Evolutionary conservation across 2,797 vertebrate genomes (phyloP).

Genomic region (Anisognathus igniventris): DNA sequence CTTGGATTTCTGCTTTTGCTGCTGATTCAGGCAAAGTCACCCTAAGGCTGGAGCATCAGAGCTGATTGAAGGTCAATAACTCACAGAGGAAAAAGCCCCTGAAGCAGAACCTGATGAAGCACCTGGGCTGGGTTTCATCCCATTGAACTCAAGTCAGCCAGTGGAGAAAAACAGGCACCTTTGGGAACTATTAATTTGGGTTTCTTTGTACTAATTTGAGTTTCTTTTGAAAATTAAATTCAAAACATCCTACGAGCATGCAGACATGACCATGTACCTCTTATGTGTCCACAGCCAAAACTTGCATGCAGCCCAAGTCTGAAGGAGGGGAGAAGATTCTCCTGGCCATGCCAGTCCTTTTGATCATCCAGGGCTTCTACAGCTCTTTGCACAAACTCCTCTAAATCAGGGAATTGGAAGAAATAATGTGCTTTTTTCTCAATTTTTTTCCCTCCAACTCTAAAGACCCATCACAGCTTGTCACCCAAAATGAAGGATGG

Average conservation of each 20-base stretch:
- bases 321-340: neutral
- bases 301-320: neutral
- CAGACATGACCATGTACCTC: accelerated
- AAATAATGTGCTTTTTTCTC: neutral
- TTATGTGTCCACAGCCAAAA: neutral
- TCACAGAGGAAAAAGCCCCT: neutral
- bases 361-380: neutral
- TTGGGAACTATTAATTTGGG: neutral
- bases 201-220: neutral
- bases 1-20: neutral
- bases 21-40: neutral
- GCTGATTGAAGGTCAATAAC: neutral
- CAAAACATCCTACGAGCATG: neutral
- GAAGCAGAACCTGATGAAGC: neutral
- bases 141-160: neutral
- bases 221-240: neutral
- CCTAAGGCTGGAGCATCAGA: neutral
- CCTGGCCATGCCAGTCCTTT: neutral
- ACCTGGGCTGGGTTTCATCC: neutral
- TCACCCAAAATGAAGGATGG: neutral
- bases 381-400: neutral
- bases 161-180: neutral
- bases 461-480: neutral
- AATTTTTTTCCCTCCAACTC: neutral
- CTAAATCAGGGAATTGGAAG: neutral